phyloP scores from a whole-genome alignment of 2,113 vertebrate species.

The Perca schrenkii region DNA sequence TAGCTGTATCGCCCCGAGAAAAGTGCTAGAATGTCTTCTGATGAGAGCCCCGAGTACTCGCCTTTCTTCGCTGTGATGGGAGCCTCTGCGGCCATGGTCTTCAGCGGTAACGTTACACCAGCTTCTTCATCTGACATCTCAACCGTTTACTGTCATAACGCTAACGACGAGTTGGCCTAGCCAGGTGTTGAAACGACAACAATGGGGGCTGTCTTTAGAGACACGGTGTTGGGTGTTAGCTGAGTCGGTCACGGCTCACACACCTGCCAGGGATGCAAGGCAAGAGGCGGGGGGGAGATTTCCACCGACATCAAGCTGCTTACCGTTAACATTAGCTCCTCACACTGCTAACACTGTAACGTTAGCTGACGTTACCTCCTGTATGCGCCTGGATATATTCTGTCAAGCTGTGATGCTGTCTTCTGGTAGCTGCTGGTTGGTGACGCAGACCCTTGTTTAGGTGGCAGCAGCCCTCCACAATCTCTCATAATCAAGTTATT shows the following conservation, averaged over 20 bases:
- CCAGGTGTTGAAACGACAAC: too few species aligned
- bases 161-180: not conserved
- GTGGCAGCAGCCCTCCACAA: conserved; percentile 26
- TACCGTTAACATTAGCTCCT: conserved; percentile 20
- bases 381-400: not conserved
- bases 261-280: conserved; percentile 60
- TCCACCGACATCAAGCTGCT: conserved; percentile 17
- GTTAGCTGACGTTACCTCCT: not conserved
- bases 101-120: conserved; percentile 91
- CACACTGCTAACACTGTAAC: not conserved
- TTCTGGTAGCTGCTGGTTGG: conserved; percentile 8
- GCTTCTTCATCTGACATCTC: conserved; percentile 41
- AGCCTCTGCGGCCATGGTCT: conserved; percentile 95
- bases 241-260: conserved; percentile 34
- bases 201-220: not conserved
- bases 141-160: not conserved
- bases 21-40: conserved; percentile 79
- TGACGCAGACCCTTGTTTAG: conserved; percentile 53
- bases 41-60: conserved; percentile 89
- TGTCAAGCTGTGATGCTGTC: conserved; percentile 1
- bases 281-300: conserved; percentile 23
- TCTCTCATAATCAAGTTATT: conserved; percentile 1
- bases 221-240: not conserved
- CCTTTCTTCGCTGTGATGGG: conserved; percentile 97
- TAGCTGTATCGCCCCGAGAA: conserved; percentile 60